phyloP scores from a whole-genome alignment of 2,888 invertebrate genomes.

The Drosophila paracracens region DNA sequence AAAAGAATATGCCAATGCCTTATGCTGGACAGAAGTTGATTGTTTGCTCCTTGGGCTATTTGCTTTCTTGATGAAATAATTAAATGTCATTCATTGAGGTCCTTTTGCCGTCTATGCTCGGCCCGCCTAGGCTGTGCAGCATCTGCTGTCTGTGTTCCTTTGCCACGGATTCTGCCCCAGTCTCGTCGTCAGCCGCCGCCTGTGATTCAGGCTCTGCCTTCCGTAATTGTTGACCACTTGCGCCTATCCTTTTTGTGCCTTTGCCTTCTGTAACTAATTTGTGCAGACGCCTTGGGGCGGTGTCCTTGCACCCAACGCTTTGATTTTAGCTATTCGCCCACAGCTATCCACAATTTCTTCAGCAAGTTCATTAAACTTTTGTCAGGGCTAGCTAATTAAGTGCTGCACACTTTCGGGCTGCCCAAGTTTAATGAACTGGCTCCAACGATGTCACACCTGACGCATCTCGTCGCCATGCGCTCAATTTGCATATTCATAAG shows the following conservation, averaged over 20 bases:
- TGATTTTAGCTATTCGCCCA: constrained; percentile 52
- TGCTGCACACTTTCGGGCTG: constrained; percentile 54
- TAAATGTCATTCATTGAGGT: constrained; percentile 79
- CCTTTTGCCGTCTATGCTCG: constrained; percentile 46
- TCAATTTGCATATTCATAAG: constrained; percentile 70
- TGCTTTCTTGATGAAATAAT: constrained; percentile 81
- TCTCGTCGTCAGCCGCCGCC: background rate
- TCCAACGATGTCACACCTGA: constrained; percentile 58
- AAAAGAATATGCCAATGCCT: constrained; percentile 58
- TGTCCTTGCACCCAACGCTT: constrained; percentile 39
- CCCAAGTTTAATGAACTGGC: constrained; percentile 64
- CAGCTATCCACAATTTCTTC: background rate
- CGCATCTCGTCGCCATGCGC: constrained; percentile 23
- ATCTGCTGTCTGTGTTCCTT: constrained; percentile 36
- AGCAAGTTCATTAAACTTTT: constrained; percentile 66
- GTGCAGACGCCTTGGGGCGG: constrained; percentile 65
- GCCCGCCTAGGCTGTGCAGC: constrained; percentile 15
- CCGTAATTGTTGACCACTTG: constrained; percentile 76
- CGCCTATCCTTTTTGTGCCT: constrained; percentile 65
- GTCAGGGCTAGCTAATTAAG: constrained; percentile 61
- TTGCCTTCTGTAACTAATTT: constrained; percentile 69
- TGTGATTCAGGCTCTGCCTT: constrained; percentile 5
- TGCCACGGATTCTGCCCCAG: constrained; percentile 1
- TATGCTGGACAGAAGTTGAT: constrained; percentile 66
- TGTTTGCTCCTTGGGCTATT: constrained; percentile 75